phyloP scores from a whole-genome alignment of 1,140 invertebrate genomes.

The Platorchestia sp. region DNA sequence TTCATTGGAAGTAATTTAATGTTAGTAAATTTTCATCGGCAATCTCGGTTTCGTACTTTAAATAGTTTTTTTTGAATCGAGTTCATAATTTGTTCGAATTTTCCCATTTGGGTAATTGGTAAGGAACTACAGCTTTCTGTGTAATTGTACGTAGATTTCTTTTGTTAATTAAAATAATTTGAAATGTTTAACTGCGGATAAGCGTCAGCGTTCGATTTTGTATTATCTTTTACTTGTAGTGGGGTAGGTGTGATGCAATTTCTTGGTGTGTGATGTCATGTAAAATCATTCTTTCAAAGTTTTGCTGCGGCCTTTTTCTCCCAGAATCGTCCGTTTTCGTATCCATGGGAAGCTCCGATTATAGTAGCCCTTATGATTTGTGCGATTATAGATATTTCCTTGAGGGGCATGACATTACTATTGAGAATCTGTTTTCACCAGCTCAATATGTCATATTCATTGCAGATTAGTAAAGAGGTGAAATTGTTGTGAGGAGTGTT shows the following conservation, averaged over 20 bases:
- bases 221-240: not conserved
- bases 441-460: not conserved
- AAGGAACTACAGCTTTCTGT: not conserved
- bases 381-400: not conserved
- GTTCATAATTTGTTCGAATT: not conserved
- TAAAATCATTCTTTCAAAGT: not conserved
- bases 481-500: not conserved
- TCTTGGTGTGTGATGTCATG: not conserved
- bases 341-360: not conserved
- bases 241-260: not conserved
- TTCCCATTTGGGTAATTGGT: not conserved
- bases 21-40: not conserved
- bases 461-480: not conserved
- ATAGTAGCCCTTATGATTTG: not conserved
- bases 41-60: not conserved
- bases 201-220: not conserved
- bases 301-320: not conserved
- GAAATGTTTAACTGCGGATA: not conserved
- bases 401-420: not conserved
- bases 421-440: not conserved
- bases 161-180: not conserved
- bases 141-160: too few species aligned
- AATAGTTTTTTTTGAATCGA: not conserved
- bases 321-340: not conserved
- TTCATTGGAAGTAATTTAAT: not conserved